These are phyloP conservation scores for Trididemnum nubilum DNA, from an alignment of 23 tunicate species.

Conservation along the genomic window DNA sequence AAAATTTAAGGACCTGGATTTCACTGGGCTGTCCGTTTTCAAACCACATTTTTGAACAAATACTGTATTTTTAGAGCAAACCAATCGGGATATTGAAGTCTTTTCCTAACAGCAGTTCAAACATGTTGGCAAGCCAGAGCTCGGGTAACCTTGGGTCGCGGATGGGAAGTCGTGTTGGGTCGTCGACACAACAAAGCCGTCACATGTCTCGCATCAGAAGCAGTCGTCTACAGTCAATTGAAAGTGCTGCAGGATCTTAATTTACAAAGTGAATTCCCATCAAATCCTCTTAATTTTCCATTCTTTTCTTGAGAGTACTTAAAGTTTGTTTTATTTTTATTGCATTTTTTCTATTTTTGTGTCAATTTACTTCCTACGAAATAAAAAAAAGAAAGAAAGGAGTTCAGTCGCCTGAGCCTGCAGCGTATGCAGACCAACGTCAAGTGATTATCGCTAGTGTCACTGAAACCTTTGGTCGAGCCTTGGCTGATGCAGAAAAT, in stretches of 20 bases:
- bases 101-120: constrained; percentile 41
- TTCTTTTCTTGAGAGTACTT: background rate
- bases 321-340: too few relatives aligned
- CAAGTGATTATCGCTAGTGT: too few relatives aligned
- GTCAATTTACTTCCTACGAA: too few relatives aligned
- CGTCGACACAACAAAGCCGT: constrained; percentile 60
- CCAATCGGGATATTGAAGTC: constrained; percentile 63
- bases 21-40: too few relatives aligned
- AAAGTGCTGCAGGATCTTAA: background rate
- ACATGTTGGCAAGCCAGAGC: constrained; percentile 24
- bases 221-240: background rate
- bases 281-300: background rate
- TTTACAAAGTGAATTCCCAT: background rate
- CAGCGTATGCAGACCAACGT: too few relatives aligned
- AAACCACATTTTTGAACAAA: too few relatives aligned
- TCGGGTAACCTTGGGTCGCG: constrained; percentile 56
- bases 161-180: constrained; percentile 75
- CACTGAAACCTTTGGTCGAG: too few relatives aligned
- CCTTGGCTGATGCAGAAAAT: too few relatives aligned
- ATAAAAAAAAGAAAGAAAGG: too few relatives aligned
- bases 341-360: too few relatives aligned
- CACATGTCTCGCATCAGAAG: constrained; percentile 1
- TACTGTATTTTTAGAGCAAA: constrained; percentile 48
- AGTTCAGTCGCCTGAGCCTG: too few relatives aligned
- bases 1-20: too few relatives aligned